phyloP scores from a whole-genome alignment of 37 sponge, comb jelly and placozoan genomes.

The Cliona cf. orientalis region DNA sequence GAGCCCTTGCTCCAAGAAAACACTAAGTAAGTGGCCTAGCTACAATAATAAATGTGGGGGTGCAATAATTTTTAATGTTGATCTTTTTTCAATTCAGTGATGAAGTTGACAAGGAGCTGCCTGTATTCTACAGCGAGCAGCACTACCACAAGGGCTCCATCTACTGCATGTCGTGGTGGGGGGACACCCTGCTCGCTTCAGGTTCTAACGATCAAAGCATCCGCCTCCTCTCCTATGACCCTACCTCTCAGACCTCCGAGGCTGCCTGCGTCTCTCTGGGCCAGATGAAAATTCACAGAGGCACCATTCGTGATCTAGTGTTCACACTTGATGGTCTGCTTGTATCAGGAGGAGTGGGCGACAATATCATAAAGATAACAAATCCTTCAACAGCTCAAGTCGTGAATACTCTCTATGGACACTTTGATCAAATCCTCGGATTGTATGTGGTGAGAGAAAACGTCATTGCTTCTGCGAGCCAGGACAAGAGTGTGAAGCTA shows the following conservation, averaged over 20 bases:
- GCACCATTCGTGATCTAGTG: slow-evolving; percentile 81
- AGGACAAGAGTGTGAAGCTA: slow-evolving; percentile 63
- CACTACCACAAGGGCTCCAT: slow-evolving; percentile 90
- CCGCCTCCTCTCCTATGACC: slow-evolving; percentile 49
- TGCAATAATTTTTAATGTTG: too few relatives aligned
- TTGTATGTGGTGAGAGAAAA: slow-evolving; percentile 19
- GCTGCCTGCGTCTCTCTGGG: background rate
- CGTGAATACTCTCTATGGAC: slow-evolving; percentile 45
- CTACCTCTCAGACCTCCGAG: background rate
- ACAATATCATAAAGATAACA: slow-evolving; percentile 45
- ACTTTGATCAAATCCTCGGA: slow-evolving; percentile 66
- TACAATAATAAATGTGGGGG: too few relatives aligned
- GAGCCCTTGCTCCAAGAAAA: slow-evolving; percentile 23
- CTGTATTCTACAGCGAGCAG: slow-evolving; percentile 17
- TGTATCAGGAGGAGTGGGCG: slow-evolving; percentile 79
- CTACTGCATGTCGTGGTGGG: slow-evolving; percentile 90
- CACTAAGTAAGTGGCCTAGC: slow-evolving; percentile 10
- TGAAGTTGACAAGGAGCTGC: slow-evolving; percentile 4
- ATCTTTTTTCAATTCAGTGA: too few relatives aligned
- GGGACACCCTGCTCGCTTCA: slow-evolving; percentile 78
- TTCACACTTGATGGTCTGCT: slow-evolving; percentile 65
- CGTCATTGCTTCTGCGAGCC: slow-evolving; percentile 62
- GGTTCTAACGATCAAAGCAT: slow-evolving; percentile 92
- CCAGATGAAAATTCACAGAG: slow-evolving; percentile 13
- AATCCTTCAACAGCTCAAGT: slow-evolving; percentile 33